These are phyloP conservation scores for Haplochromis vanheusdeni DNA, from an alignment of 2,113 vertebrate species.

Conservation along the genomic window DNA sequence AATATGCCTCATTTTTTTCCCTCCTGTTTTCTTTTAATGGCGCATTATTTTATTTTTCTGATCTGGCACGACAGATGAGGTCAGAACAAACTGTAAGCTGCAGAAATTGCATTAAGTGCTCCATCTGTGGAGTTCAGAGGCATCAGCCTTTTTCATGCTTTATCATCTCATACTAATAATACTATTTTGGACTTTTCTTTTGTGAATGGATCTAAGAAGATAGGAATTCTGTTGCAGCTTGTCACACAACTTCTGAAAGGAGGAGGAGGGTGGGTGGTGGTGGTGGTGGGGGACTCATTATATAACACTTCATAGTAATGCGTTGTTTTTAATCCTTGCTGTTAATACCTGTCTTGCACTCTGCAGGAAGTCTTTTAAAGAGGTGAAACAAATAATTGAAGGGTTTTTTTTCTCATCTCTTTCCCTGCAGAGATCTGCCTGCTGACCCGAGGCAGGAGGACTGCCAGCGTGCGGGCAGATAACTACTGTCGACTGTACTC, in stretches of 20 bases:
- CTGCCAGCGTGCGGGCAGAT: conserved; percentile 88
- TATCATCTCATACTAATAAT: conserved; percentile 25
- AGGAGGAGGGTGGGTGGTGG: neutral
- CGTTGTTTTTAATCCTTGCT: neutral
- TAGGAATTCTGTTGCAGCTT: neutral
- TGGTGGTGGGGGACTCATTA: neutral
- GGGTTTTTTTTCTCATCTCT: neutral
- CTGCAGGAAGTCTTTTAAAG: neutral
- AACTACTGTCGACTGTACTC: conserved; percentile 98
- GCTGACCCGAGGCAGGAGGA: conserved; percentile 89
- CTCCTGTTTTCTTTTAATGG: conserved; percentile 33
- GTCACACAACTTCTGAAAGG: neutral
- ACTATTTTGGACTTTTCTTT: conserved; percentile 18
- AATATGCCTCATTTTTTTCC: conserved; percentile 6
- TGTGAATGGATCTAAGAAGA: conserved; percentile 3
- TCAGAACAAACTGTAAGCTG: conserved; percentile 67
- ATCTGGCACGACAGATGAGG: conserved; percentile 59
- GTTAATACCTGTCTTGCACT: neutral
- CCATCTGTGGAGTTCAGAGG: conserved; percentile 57
- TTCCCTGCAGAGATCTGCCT: conserved; percentile 86
- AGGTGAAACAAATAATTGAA: neutral
- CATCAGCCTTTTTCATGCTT: conserved; percentile 36
- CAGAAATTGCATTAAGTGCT: conserved; percentile 67
- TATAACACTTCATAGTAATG: neutral
- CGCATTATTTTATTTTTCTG: conserved; percentile 59